Base-by-base conservation (phyloP, 2,888 invertebrate species). In the Eristalis arbustorum region DNA sequence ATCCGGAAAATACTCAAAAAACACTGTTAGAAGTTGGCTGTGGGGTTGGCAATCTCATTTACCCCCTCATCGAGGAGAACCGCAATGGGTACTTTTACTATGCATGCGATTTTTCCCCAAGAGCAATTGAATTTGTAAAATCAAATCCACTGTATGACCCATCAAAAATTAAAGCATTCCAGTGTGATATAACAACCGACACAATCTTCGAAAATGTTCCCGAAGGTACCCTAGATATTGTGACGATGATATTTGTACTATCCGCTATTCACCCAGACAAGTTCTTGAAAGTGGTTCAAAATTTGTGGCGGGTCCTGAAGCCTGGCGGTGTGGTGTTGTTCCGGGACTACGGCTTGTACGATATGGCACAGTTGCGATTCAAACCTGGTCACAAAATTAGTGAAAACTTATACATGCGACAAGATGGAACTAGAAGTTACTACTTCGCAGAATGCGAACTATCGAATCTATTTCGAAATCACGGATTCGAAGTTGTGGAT, bases 1-100 rank as follows among this genome's bases (percentile, higher is more conserved):
- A 89, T 5, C 56, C 82, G 10, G 2, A 93, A 89, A 72, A 91
- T 90, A 79, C 92, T 69, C 93, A 97, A 23, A 89, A 91, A 1
- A 89, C 40, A 0, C 89, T 92, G 0, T 84, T 92, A 0, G 98
- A 99, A 93, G 95, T 98, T 6, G 98, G 98, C 0, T 98, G 98
- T 92, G 99, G 99, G 3, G 99, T 98, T 10, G 99, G 99, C 0
- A 99, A 99, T 93, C 96, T 99, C 92, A 94, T 99, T 64, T 99
- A 96, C 92, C 99, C 99, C 0, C 92, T 99, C 67, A 92, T 98
- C 0, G 96, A 97, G 90, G 97, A 97, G 90, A 95, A 96, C 0
- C 94, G 94, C 73, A 93, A 94, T 88, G 94, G 95, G 88, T 94
- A 95, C 89, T 96, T 95, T 91, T 94, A 96, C 88, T 96, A 96